These are phyloP conservation scores for Heliothis virescens DNA, from an alignment of 1,140 invertebrate species.

Conservation along the genomic window DNA sequence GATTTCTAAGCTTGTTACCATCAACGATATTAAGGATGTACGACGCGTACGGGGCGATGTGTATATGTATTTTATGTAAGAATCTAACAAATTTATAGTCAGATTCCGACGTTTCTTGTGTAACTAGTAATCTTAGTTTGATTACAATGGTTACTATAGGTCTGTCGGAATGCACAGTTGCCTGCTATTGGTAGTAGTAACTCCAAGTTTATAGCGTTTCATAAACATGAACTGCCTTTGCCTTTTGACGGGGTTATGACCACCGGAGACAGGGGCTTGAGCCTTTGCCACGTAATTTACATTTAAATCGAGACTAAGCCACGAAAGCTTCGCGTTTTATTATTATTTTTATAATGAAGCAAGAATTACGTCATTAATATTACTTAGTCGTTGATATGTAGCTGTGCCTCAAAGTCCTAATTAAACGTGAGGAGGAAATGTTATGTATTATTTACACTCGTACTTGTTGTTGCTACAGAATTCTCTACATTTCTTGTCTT, in stretches of 20 bases:
- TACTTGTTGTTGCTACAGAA: too few species aligned
- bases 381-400: constrained; percentile 10
- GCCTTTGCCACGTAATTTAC: constrained; percentile 56
- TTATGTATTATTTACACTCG: too few species aligned
- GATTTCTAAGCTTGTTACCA: constrained; percentile 42
- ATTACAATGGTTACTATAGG: constrained; percentile 42
- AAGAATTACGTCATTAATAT: constrained; percentile 31
- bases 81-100: constrained; percentile 16
- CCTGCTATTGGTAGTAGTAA: constrained; percentile 30
- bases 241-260: constrained; percentile 47
- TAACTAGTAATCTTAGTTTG: constrained; percentile 56
- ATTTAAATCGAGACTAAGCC: constrained; percentile 55
- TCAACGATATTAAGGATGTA: constrained; percentile 18
- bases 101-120: background rate
- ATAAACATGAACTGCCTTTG: constrained; percentile 58
- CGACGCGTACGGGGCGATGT: background rate
- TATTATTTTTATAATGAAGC: constrained; percentile 39
- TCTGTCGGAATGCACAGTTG: constrained; percentile 13
- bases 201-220: constrained; percentile 46
- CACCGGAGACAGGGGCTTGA: constrained; percentile 47
- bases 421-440: too few species aligned
- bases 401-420: background rate
- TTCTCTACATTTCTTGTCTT: background rate
- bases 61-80: too few species aligned
- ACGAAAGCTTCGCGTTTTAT: constrained; percentile 39